Evolutionary conservation across 1,140 invertebrate species (phyloP).

Genomic region (Drosophila biarmipes): DNA sequence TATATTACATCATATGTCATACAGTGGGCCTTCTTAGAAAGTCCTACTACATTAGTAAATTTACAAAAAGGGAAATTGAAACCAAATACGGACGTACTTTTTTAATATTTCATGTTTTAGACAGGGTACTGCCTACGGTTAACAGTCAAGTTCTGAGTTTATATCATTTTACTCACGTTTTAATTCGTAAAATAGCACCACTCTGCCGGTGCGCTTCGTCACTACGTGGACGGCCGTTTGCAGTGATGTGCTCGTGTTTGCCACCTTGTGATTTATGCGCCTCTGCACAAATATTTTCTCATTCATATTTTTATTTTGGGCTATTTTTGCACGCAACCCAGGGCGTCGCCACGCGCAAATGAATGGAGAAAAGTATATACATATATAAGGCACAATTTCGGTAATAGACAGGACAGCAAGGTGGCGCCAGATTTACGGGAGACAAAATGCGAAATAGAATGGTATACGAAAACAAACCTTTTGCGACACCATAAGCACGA

Average conservation of each 20-base stretch:
- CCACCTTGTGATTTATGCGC: conserved; percentile 63
- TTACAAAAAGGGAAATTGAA: too few species aligned
- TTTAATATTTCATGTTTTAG: too few species aligned
- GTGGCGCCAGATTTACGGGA: conserved; percentile 65
- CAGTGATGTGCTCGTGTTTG: conserved; percentile 19
- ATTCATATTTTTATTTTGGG: conserved; percentile 54
- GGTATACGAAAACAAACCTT: conserved; percentile 44
- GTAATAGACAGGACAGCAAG: conserved; percentile 63
- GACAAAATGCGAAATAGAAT: conserved; percentile 41
- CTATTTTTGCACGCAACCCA: conserved; percentile 67
- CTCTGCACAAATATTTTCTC: conserved; percentile 55
- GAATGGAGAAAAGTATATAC: conserved; percentile 1
- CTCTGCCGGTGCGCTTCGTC: too few species aligned
- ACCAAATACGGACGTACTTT: too few species aligned
- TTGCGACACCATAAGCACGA: conserved; percentile 45
- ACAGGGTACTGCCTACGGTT: too few species aligned
- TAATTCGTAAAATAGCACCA: too few species aligned
- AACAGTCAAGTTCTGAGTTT: too few species aligned
- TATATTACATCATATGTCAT: too few species aligned
- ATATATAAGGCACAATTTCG: conserved; percentile 56
- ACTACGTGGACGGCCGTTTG: too few species aligned
- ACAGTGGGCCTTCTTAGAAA: too few species aligned
- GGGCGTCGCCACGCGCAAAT: conserved; percentile 13
- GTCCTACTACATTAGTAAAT: too few species aligned
- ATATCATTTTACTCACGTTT: too few species aligned